Percentiles rank a stretch among this genome's conserved stretches.
phyloP scores from a whole-genome alignment of 2,113 vertebrate genomes.

The Alethe diademata region DNA sequence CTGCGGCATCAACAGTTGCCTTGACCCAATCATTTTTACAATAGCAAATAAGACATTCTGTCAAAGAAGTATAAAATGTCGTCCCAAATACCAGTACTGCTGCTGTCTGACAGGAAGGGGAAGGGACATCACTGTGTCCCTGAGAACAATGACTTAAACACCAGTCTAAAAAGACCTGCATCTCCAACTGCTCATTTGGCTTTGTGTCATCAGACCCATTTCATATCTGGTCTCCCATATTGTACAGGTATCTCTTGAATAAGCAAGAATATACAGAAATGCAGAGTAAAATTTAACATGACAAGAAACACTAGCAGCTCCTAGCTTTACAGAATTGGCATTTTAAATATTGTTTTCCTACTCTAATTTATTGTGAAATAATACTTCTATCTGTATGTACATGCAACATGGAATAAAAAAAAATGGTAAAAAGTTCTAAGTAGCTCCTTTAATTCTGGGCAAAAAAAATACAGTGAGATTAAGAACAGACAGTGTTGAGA shows the following conservation, averaged over 20 bases:
- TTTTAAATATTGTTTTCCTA: neutral
- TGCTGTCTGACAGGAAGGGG: neutral
- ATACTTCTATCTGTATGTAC: neutral
- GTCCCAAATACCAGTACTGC: neutral
- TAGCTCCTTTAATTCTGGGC: neutral
- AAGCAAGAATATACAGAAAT: neutral
- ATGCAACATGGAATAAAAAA: neutral
- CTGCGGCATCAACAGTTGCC: conserved; percentile 77
- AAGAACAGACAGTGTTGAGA: neutral
- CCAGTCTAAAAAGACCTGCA: neutral
- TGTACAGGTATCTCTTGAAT: neutral
- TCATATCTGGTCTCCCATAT: neutral
- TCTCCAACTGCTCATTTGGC: neutral
- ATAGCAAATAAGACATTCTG: conserved; percentile 75
- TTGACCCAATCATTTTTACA: conserved; percentile 81
- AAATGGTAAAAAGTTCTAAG: neutral
- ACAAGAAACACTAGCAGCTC: neutral
- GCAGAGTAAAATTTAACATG: neutral
- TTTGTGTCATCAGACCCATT: neutral
- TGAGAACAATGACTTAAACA: conserved; percentile 1
- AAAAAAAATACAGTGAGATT: neutral
- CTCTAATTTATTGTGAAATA: neutral
- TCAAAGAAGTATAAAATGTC: conserved; percentile 32
- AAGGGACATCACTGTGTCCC: neutral
- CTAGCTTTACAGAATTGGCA: neutral